phyloP scores from a whole-genome alignment of 2,888 invertebrate species.

The Fragum fragum region DNA sequence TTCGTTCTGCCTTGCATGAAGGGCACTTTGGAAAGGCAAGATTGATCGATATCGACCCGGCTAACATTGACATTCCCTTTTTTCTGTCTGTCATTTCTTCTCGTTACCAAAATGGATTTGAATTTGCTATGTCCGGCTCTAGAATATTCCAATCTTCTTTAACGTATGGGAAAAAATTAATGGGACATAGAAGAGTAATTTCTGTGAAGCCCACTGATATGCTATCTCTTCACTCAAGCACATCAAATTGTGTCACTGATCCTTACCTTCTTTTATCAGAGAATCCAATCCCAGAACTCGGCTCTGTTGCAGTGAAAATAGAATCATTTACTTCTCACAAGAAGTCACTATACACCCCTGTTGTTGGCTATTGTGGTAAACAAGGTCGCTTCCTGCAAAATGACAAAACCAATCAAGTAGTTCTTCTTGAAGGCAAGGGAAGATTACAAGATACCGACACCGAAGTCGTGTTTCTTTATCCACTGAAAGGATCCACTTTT shows the following conservation, averaged over 20 bases:
- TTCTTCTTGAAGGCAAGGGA: background rate
- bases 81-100: background rate
- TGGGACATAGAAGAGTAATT: background rate
- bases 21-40: constrained; percentile 38
- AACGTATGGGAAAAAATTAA: background rate
- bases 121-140: background rate
- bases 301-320: background rate
- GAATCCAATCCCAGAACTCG: too few relatives aligned
- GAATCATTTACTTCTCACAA: background rate
- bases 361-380: background rate
- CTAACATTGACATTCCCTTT: constrained; percentile 10
- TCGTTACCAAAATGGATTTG: background rate
- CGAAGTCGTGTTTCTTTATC: background rate
- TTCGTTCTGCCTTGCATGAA: constrained; percentile 52
- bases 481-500: background rate
- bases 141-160: background rate
- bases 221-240: background rate
- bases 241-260: background rate
- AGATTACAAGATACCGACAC: background rate
- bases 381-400: background rate
- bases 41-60: constrained; percentile 51
- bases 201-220: background rate
- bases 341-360: background rate
- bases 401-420: background rate
- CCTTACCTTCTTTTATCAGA: background rate